These are phyloP conservation scores for Enoplosus armatus DNA, from an alignment of 2,797 vertebrate genomes.

Conservation along the genomic window DNA sequence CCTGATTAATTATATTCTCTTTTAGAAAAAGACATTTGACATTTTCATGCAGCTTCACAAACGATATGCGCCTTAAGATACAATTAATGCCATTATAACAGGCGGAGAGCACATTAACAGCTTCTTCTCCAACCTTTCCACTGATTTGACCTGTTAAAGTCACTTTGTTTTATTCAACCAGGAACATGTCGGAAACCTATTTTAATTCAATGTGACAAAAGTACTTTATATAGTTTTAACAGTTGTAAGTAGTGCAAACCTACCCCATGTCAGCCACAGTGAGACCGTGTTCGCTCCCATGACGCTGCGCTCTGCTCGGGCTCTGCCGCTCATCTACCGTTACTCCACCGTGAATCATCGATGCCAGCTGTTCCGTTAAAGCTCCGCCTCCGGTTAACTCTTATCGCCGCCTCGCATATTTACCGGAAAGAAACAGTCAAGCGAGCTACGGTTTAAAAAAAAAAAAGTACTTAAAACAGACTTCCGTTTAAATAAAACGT, in stretches of 20 bases:
- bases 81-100: fast-evolving
- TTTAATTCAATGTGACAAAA: background rate
- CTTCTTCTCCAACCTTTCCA: background rate
- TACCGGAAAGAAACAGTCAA: conserved; percentile 27
- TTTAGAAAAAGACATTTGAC: no score
- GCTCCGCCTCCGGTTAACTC: conserved; percentile 25
- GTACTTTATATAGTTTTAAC: no score
- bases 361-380: background rate
- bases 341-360: conserved; percentile 9
- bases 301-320: background rate
- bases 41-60: background rate
- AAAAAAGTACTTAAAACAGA: fast-evolving
- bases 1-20: background rate
- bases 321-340: background rate
- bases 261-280: conserved; percentile 64
- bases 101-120: background rate
- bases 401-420: conserved; percentile 46
- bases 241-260: background rate
- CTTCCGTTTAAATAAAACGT: background rate
- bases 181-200: background rate
- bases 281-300: conserved; percentile 17
- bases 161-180: background rate
- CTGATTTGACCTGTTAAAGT: background rate
- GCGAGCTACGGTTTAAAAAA: fast-evolving
- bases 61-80: background rate